phyloP scores from a whole-genome alignment of 1,140 invertebrate species.

The Patella vulgata region DNA sequence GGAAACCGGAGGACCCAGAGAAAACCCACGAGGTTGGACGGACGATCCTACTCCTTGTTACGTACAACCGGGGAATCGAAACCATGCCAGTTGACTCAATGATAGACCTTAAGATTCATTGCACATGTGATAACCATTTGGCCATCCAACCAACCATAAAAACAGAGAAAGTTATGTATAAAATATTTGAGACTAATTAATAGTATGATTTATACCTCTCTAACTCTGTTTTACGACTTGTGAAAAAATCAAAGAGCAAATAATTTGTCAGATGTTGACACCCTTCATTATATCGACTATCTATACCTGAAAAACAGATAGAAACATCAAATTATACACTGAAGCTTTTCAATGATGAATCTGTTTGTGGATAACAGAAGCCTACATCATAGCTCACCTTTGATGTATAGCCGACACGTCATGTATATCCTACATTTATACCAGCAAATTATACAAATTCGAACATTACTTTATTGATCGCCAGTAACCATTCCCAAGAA shows the following conservation, averaged over 20 bases:
- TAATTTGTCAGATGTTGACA: constrained; percentile 56
- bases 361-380: background rate
- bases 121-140: too few relatives aligned
- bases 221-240: constrained; percentile 52
- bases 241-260: constrained; percentile 62
- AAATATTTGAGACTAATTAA: too few relatives aligned
- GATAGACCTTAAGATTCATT: too few relatives aligned
- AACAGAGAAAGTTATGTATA: too few relatives aligned
- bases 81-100: too few relatives aligned
- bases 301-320: constrained; percentile 52
- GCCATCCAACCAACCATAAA: too few relatives aligned
- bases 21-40: too few relatives aligned
- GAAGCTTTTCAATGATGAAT: background rate
- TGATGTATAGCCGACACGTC: background rate
- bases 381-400: background rate
- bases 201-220: too few relatives aligned
- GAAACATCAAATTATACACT: background rate
- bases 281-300: constrained; percentile 61
- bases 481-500: too few relatives aligned
- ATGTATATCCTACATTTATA: background rate
- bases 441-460: background rate
- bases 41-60: too few relatives aligned
- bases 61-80: too few relatives aligned
- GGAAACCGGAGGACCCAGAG: too few relatives aligned
- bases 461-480: background rate